Base-by-base conservation (phyloP, 2,888 invertebrate genomes). In the Caenorhabditis sp. region DNA sequence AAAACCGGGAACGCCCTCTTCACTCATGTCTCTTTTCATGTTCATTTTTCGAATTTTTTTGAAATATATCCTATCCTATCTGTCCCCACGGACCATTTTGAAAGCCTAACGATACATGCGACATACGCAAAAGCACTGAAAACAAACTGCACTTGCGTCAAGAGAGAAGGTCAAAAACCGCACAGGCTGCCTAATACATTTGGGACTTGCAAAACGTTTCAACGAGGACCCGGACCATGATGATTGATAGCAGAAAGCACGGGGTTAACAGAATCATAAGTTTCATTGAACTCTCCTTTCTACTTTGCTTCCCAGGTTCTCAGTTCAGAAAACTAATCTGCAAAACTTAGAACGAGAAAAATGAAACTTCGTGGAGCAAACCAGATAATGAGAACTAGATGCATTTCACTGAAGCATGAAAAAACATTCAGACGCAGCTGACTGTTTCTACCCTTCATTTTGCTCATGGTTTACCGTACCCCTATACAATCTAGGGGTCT, bases 1-100 rank as follows among this genome's bases (percentile, higher is more conserved):
- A 47, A 51, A 63, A 77, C 6, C 56, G 77, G 77, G 79, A 79
- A 79, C 70, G 79, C 79, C 79, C 79, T 70, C 79, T 69, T 76
- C 61, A 61, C 68, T 69, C 63, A 61, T 79, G 70, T 63, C 61
- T 77, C 61, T 77, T 70, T 69, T 77, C 70, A 70, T 70, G 63
- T 70, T 70, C 79, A 70, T 64, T 31, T 61, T 70, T 24, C 64
- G 31, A 63, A 54, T 35, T 58, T 63, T 70, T 70, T 70, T 70
- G 51, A 70, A 64, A 70, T 69, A 41, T 70, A 69, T 58, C 64
- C 28, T 26, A 47, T 44, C 49, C 41, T 59, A 61, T 35, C 26
- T 22, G 69, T 79, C 79, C 79, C 79, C 44, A 41, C 31, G 79
- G 79, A 70, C 79, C 70, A 79, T 79, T 79, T 64, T 70, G 56